phyloP scores from a whole-genome alignment of 1,140 invertebrate species.

The Saccostrea echinata region DNA sequence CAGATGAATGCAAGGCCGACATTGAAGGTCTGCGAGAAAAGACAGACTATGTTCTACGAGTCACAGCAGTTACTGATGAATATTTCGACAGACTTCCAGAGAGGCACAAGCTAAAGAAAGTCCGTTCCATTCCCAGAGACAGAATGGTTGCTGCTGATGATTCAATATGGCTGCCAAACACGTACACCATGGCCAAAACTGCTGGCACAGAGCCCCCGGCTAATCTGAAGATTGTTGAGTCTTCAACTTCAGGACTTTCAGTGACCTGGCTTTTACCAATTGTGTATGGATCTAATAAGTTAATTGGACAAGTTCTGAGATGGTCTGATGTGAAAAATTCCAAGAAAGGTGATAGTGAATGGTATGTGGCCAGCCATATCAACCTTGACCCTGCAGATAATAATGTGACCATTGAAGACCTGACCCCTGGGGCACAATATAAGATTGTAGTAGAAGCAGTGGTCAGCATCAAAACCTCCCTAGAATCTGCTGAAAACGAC shows the following conservation, averaged over 20 bases:
- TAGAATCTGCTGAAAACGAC: constrained; percentile 72
- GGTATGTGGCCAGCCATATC: constrained; percentile 72
- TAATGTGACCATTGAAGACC: constrained; percentile 71
- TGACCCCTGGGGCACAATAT: constrained; percentile 76
- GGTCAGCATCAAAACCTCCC: constrained; percentile 79
- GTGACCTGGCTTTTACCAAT: constrained; percentile 76
- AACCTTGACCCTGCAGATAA: constrained; percentile 73
- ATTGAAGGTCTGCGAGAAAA: constrained; percentile 76
- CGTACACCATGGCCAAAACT: constrained; percentile 74
- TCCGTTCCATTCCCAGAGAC: constrained; percentile 71
- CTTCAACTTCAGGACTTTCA: constrained; percentile 72
- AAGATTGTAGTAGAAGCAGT: constrained; percentile 78
- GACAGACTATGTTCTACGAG: constrained; percentile 77
- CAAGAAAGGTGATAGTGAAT: constrained; percentile 68
- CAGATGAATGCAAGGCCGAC: constrained; percentile 72
- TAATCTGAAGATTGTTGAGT: constrained; percentile 72
- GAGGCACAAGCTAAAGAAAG: constrained; percentile 72
- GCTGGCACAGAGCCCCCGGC: constrained; percentile 78
- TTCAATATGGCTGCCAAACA: constrained; percentile 77
- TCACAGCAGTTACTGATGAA: constrained; percentile 79
- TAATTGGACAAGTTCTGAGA: constrained; percentile 74
- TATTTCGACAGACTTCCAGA: constrained; percentile 78
- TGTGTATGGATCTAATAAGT: constrained; percentile 78
- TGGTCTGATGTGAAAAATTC: constrained; percentile 74
- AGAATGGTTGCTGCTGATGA: constrained; percentile 69